Conservation (phyloP, 2,797 vertebrate species). For the Astyanax mexicanus region DNA sequence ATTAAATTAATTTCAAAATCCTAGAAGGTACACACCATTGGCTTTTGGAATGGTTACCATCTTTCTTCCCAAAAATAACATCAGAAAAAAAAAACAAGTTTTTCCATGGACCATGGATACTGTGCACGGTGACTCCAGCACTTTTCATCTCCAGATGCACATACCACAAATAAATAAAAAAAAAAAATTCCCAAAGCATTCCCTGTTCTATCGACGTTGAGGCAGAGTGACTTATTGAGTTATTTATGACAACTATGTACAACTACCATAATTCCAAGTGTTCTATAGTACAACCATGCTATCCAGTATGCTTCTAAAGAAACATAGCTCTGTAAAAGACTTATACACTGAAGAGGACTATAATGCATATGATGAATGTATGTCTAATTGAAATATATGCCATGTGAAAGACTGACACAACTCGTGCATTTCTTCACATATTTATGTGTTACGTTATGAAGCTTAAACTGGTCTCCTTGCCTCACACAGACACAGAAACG, state of each 20-base stretch:
- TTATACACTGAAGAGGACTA: conserved; percentile 85
- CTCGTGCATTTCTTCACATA: conserved; percentile 63
- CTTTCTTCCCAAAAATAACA: conserved; percentile 26
- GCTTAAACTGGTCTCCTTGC: background rate
- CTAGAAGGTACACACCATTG: conserved; percentile 4
- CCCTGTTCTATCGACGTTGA: conserved; percentile 68
- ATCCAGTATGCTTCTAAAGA: conserved; percentile 70
- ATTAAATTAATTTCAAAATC: background rate
- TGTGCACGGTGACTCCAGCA: conserved; percentile 77
- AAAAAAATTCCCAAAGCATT: conserved; percentile 57
- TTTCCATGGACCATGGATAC: conserved; percentile 68
- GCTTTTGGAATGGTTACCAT: conserved; percentile 14
- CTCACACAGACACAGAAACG: background rate
- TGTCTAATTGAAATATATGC: conserved; percentile 82
- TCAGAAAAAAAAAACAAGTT: conserved; percentile 2
- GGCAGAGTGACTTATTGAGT: conserved; percentile 65
- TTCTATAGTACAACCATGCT: conserved; percentile 73
- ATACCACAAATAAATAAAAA: conserved; percentile 63
- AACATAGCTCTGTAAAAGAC: conserved; percentile 81
- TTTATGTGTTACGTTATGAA: conserved; percentile 1
- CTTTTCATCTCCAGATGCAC: conserved; percentile 82
- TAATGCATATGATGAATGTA: conserved; percentile 87
- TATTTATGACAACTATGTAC: conserved; percentile 70
- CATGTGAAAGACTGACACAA: conserved; percentile 71
- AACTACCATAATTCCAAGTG: conserved; percentile 72